Evolutionary conservation across 2,888 invertebrate genomes (phyloP).

Genomic region (Cryptosula pallasiana): DNA sequence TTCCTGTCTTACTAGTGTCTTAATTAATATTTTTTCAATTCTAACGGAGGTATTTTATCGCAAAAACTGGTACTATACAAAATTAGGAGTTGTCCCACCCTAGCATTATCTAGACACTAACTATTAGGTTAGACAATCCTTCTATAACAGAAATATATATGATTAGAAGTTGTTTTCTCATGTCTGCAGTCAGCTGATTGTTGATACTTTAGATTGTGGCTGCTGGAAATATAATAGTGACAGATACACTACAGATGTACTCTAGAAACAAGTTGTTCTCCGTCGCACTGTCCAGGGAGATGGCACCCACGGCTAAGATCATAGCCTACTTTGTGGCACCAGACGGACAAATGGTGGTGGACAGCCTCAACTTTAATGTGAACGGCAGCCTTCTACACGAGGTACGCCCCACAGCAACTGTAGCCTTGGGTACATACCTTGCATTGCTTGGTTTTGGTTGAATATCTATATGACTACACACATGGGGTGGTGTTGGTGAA

Average conservation of each 20-base stretch:
- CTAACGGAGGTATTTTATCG: no score
- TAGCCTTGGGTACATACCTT: not conserved
- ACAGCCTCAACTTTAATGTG: slow-evolving; percentile 86
- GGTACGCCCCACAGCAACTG: slow-evolving; percentile 50
- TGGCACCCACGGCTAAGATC: slow-evolving; percentile 79
- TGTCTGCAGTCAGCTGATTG: not conserved
- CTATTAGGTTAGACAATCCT: no score
- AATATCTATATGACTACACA: no score
- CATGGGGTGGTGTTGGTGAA: no score
- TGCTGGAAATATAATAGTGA: slow-evolving; percentile 78
- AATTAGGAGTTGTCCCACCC: no score
- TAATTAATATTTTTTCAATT: no score
- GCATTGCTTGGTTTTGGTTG: not conserved
- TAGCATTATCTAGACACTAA: no score
- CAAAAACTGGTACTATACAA: no score
- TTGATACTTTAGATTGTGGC: slow-evolving; percentile 63
- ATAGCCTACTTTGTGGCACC: slow-evolving; percentile 72
- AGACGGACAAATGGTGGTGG: slow-evolving; percentile 77
- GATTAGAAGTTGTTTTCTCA: no score
- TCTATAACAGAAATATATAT: no score
- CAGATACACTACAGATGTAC: slow-evolving; percentile 74
- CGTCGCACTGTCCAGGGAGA: slow-evolving; percentile 56
- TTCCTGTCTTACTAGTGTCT: no score
- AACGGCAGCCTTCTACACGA: slow-evolving; percentile 70
- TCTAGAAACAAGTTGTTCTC: slow-evolving; percentile 49